phyloP scores from a whole-genome alignment of 2,797 vertebrate genomes.

The Coracias cyanogaster region DNA sequence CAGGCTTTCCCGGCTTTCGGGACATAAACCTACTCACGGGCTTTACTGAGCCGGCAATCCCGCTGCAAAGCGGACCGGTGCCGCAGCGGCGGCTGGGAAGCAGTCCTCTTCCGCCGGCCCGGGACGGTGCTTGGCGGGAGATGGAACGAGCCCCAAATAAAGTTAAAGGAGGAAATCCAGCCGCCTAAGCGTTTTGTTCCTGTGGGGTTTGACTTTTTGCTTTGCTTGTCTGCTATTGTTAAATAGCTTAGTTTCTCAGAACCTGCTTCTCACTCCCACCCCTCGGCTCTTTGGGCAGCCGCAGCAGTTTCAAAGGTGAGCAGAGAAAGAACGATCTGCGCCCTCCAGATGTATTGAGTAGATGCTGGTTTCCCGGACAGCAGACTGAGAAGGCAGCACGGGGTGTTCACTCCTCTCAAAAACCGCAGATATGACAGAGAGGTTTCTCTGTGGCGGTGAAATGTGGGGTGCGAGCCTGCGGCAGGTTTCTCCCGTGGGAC shows the following conservation, averaged over 20 bases:
- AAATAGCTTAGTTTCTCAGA: background rate
- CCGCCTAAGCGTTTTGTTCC: background rate
- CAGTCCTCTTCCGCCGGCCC: background rate
- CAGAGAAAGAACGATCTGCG: background rate
- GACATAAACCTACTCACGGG: background rate
- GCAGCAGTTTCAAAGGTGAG: background rate
- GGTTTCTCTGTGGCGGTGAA: background rate
- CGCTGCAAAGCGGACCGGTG: background rate
- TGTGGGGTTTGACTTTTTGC: background rate
- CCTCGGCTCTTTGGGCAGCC: background rate
- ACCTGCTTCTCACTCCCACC: background rate
- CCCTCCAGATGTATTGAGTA: conserved; percentile 6
- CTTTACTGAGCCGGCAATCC: background rate
- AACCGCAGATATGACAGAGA: background rate
- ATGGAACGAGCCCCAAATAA: conserved; percentile 23
- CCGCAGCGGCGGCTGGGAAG: background rate
- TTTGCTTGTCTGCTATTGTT: background rate
- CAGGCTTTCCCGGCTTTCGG: background rate
- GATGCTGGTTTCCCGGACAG: background rate
- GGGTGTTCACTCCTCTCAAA: background rate
- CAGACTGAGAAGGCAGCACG: background rate
- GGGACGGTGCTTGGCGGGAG: background rate
- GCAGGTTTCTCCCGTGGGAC: background rate
- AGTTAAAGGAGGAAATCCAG: conserved; percentile 34
- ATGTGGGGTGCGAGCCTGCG: accelerated